phyloP scores from a whole-genome alignment of 2,888 invertebrate species.

The Poecilus cupreus region DNA sequence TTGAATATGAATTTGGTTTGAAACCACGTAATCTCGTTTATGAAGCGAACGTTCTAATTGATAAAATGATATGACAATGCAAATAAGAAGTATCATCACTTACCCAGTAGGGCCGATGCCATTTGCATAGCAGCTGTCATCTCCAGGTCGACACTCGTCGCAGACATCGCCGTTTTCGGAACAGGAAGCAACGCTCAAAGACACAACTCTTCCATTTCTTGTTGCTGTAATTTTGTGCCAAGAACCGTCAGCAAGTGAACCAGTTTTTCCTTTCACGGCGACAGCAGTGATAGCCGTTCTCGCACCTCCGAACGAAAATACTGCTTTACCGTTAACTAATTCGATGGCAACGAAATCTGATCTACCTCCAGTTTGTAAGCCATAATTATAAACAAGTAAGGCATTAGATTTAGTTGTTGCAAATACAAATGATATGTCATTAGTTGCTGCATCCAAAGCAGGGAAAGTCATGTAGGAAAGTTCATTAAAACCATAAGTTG shows the following conservation, averaged over 20 bases:
- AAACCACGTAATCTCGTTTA: no score
- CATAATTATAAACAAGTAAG: conserved; percentile 93
- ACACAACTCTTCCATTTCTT: conserved; percentile 90
- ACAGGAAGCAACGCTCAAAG: conserved; percentile 87
- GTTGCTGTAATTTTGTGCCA: conserved; percentile 96
- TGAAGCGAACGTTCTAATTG: no score
- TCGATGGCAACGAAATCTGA: conserved; percentile 96
- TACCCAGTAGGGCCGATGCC: conserved; percentile 93
- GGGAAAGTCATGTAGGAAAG: conserved; percentile 93
- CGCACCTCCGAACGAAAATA: conserved; percentile 93
- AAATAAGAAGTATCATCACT: conserved; percentile 70
- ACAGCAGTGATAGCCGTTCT: conserved; percentile 91
- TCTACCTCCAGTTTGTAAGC: conserved; percentile 89
- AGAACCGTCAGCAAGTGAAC: conserved; percentile 86
- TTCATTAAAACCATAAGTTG: conserved; percentile 92
- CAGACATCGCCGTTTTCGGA: conserved; percentile 91
- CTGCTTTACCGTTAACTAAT: conserved; percentile 86
- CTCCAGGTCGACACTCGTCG: conserved; percentile 89
- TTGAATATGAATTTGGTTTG: no score
- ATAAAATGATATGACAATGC: background rate
- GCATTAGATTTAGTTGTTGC: conserved; percentile 92
- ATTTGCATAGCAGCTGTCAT: conserved; percentile 87
- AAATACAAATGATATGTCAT: conserved; percentile 93
- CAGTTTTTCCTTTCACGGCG: conserved; percentile 78
- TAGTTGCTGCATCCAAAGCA: conserved; percentile 89